phyloP scores from a whole-genome alignment of 2,113 vertebrate species.

The Gasterosteus aculeatus region DNA sequence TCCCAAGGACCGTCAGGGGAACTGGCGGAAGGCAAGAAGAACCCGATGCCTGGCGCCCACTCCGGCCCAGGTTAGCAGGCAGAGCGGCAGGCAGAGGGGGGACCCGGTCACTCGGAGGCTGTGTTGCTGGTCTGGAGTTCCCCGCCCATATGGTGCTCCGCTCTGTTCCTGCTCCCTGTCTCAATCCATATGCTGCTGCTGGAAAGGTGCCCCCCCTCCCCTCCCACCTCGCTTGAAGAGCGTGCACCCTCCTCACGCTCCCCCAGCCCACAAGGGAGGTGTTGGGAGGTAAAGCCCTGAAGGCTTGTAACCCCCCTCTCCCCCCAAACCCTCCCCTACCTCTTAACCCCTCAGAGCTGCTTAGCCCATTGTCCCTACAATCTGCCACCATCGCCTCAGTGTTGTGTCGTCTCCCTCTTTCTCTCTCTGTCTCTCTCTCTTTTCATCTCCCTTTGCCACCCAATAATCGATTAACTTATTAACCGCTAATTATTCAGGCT shows the following conservation, averaged over 20 bases:
- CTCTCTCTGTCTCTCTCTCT: conserved; percentile 36
- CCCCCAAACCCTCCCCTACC: conserved; percentile 78
- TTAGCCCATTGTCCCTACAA: conserved; percentile 93
- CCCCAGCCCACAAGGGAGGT: conserved; percentile 87
- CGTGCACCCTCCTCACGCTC: conserved; percentile 43
- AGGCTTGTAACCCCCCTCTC: conserved; percentile 80
- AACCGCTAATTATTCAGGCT: conserved; percentile 91
- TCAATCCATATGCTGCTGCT: conserved; percentile 97
- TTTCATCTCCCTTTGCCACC: conserved; percentile 82
- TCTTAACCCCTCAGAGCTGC: conserved; percentile 89
- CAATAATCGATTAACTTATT: conserved; percentile 87
- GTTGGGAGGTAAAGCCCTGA: conserved; percentile 94
- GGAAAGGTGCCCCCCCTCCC: conserved; percentile 87
- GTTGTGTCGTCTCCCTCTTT: conserved; percentile 78
- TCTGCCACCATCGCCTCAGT: conserved; percentile 86
- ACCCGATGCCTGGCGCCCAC: conserved; percentile 36
- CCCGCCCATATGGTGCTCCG: conserved; percentile 93
- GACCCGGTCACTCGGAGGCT: conserved; percentile 52
- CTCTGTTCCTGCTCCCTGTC: conserved; percentile 94
- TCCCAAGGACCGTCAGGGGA: conserved; percentile 56
- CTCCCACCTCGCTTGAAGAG: conserved; percentile 83
- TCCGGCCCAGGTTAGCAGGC: conserved; percentile 59
- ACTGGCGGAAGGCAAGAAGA: conserved; percentile 52
- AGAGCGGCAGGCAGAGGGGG: conserved; percentile 11
- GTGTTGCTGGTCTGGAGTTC: conserved; percentile 89